These are phyloP conservation scores for Morone chrysops DNA, from an alignment of 2,113 vertebrate genomes.

Conservation along the genomic window DNA sequence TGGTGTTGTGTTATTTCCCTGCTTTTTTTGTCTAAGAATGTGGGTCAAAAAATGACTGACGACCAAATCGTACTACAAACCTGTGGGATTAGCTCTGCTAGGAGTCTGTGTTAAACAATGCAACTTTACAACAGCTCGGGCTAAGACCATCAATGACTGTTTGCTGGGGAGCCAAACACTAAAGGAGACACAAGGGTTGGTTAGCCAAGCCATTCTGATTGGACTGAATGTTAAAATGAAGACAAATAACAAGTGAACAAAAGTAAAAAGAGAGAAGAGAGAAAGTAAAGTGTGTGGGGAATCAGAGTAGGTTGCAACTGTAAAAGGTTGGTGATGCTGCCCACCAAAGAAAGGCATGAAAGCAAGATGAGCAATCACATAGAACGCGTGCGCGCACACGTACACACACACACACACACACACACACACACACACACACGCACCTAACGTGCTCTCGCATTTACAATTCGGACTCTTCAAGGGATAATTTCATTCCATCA, in stretches of 20 bases:
- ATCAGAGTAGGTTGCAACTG: neutral
- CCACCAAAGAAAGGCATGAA: neutral
- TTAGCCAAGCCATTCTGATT: neutral
- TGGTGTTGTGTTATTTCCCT: neutral
- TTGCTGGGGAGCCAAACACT: slow-evolving; percentile 10
- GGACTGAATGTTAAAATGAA: slow-evolving; percentile 5
- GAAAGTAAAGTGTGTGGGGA: neutral
- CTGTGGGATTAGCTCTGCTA: slow-evolving; percentile 42
- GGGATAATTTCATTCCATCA: slow-evolving; percentile 60
- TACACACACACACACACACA: neutral
- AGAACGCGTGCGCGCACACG: neutral
- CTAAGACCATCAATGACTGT: neutral
- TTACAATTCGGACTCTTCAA: slow-evolving; percentile 30
- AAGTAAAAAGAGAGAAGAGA: neutral
- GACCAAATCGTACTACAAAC: slow-evolving; percentile 9
- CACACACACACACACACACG: neutral
- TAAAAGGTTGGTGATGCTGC: slow-evolving; percentile 1
- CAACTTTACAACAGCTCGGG: neutral
- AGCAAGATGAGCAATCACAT: slow-evolving; percentile 9
- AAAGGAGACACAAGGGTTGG: neutral
- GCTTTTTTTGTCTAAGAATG: neutral
- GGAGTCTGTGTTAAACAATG: neutral
- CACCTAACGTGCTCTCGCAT: neutral
- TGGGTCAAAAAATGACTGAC: neutral
- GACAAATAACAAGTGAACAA: neutral